phyloP scores from a whole-genome alignment of 2,113 vertebrate species.

The Vombatus ursinus region DNA sequence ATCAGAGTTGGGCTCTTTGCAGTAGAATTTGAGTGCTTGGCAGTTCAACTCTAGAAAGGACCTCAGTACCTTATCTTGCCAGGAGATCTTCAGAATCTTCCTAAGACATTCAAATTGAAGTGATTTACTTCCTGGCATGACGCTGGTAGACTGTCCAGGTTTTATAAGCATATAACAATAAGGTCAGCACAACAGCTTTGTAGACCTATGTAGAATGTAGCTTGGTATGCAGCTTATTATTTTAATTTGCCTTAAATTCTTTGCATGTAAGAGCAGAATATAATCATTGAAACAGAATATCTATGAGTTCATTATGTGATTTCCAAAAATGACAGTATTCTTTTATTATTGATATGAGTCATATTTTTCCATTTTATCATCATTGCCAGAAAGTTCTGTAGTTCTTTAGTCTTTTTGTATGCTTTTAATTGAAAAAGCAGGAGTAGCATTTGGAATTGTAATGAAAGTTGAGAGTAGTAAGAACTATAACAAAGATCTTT shows the following conservation, averaged over 20 bases:
- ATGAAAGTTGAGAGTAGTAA: neutral
- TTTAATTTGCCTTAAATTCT: slow-evolving; percentile 13
- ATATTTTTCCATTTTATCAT: neutral
- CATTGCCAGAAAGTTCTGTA: too few species aligned
- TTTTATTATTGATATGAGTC: neutral
- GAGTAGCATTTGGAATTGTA: neutral
- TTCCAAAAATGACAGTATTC: neutral
- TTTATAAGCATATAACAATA: too few species aligned
- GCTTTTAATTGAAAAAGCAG: neutral
- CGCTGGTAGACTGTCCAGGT: too few species aligned
- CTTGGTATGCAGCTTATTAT: neutral
- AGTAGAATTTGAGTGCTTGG: too few species aligned
- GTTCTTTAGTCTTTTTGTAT: neutral
- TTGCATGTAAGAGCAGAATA: neutral
- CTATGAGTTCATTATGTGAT: neutral
- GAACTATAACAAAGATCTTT: neutral
- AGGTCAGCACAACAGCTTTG: too few species aligned
- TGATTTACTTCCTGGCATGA: too few species aligned
- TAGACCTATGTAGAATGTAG: too few species aligned
- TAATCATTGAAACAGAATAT: neutral
- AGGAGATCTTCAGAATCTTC: too few species aligned
- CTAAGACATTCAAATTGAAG: too few species aligned
- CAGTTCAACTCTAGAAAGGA: too few species aligned
- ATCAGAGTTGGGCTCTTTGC: too few species aligned
- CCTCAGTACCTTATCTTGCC: too few species aligned